Base-by-base conservation (phyloP, 1,140 invertebrate genomes). In the Drosophila kepulauana region DNA sequence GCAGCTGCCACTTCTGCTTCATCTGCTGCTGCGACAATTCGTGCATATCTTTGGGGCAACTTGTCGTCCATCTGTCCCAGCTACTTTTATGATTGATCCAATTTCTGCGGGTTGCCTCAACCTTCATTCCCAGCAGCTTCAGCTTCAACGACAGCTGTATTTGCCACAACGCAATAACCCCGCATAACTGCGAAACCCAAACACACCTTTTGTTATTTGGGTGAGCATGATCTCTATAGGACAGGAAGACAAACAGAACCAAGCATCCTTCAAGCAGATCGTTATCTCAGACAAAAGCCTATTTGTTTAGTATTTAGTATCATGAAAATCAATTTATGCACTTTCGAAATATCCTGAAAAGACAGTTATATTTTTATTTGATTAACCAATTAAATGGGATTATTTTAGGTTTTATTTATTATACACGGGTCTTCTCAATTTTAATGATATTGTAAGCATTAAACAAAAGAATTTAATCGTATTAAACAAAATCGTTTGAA, bases 51-150 rank as follows among this genome's bases (percentile, higher is more conserved):
- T 54, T 57, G 41, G 13, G 45, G 51, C 58, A 63, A 67, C 61
- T 64, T 59, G 57, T 57, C 54, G 30, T 45, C 20, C 61, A 28
- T 11, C 43, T 41, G 15, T 68, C 38, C 10, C 45, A 15, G 41
- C 15, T 43, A 57, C 52, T 7, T 49, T 72, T 58, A 77, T 79
- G 81, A 89, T 88, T 87, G 72, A 85, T 82, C 80, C 84, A 74
- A 88, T 87, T 88, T 88, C 84, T 87, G 84, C 82, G 84, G 82
- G 68, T 28, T 52, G 57, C 46, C 11, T 28, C 30, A 45, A 62
- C 35, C 38, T 70, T 52, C 11, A n/a, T 25, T 28, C 59, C 13
- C 33, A 25, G 35, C 54, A 20, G 35, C 54, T n/a, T 11, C 51
- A 54, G 7, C 20, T 25, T 25, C 48, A 49, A 1, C 80, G 70